phyloP scores from a whole-genome alignment of 2,888 invertebrate species.

The Tubulanus polymorphus region DNA sequence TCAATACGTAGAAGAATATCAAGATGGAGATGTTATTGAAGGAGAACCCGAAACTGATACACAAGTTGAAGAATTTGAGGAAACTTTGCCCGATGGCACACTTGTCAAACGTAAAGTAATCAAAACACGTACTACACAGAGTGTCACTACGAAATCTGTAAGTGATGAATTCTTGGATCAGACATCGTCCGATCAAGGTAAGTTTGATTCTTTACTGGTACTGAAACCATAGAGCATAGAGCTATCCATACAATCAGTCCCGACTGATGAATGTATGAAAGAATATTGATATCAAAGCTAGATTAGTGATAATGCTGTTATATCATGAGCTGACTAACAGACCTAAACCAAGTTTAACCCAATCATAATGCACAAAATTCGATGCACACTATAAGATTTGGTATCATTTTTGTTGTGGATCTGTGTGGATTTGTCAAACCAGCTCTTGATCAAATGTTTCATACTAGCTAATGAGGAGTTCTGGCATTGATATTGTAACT shows the following conservation, averaged over 20 bases:
- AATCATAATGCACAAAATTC: too few species aligned
- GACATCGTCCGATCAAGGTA: not conserved
- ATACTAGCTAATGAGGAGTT: too few species aligned
- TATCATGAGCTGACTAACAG: too few species aligned
- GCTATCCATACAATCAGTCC: not conserved
- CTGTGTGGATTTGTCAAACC: too few species aligned
- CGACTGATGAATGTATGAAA: too few species aligned
- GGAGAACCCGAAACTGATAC: slow-evolving; percentile 19
- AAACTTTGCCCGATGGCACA: slow-evolving; percentile 23
- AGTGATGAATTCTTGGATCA: not conserved
- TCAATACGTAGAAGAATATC: slow-evolving; percentile 27
- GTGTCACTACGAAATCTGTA: not conserved
- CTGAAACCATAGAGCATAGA: slow-evolving; percentile 1
- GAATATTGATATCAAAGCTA: too few species aligned
- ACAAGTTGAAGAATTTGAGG: slow-evolving; percentile 23
- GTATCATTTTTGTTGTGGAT: too few species aligned
- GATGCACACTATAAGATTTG: too few species aligned
- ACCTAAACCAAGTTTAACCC: too few species aligned
- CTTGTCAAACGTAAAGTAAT: slow-evolving; percentile 21
- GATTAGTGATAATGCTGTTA: too few species aligned
- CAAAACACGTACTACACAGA: slow-evolving; percentile 12
- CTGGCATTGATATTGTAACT: too few species aligned
- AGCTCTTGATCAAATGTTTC: too few species aligned
- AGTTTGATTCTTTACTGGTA: not conserved
- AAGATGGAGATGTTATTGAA: slow-evolving; percentile 27